These are phyloP conservation scores for Axea sp. DNA, from an alignment of 2,888 invertebrate genomes.

Conservation along the genomic window DNA sequence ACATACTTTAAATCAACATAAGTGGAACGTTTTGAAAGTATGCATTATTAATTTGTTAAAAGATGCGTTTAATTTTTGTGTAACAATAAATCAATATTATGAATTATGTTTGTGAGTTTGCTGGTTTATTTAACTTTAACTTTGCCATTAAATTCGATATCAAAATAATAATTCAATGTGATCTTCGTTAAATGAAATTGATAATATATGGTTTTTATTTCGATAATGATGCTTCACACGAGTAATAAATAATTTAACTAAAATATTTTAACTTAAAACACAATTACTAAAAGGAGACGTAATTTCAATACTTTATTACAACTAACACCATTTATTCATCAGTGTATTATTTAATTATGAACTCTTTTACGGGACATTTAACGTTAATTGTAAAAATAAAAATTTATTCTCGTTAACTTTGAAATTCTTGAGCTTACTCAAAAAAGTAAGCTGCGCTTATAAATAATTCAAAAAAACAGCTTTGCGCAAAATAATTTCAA, in stretches of 20 bases:
- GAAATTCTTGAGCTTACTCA: constrained; percentile 1
- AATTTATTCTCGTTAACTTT: background rate
- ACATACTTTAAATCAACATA: constrained; percentile 25
- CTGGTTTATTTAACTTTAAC: constrained; percentile 17
- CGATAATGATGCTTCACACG: too few species aligned
- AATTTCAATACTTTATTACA: too few species aligned
- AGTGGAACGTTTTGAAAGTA: constrained; percentile 5
- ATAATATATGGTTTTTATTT: too few species aligned
- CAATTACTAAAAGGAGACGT: too few species aligned
- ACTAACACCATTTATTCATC: too few species aligned
- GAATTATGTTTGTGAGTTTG: constrained; percentile 13
- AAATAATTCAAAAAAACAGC: constrained; percentile 43
- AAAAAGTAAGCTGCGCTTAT: constrained; percentile 11
- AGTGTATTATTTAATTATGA: too few species aligned
- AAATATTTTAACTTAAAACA: too few species aligned
- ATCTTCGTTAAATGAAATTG: too few species aligned
- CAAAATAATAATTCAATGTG: too few species aligned
- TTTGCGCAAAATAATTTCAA: constrained; percentile 46
- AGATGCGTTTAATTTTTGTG: constrained; percentile 18
- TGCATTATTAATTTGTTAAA: constrained; percentile 10
- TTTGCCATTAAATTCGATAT: constrained; percentile 19
- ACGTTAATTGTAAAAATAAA: background rate
- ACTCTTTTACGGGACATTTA: too few species aligned
- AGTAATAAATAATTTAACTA: too few species aligned
- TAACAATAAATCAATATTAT: constrained; percentile 38